Percentiles rank a stretch among this genome's conserved stretches.
phyloP scores from a whole-genome alignment of 2,888 invertebrate species.

The Meliscaeva auricollis region DNA sequence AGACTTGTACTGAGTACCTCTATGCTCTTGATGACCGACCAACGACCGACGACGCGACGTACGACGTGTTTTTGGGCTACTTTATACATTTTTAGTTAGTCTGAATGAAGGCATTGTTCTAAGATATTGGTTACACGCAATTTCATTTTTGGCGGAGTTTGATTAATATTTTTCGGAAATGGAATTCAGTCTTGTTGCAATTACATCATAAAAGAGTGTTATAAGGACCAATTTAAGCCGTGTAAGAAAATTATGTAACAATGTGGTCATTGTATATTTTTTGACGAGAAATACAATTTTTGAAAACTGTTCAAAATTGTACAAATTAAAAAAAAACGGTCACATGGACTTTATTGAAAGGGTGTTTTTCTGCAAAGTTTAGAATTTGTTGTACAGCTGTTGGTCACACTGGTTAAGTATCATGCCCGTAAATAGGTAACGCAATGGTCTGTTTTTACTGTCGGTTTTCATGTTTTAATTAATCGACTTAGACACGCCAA shows the following conservation, averaged over 20 bases:
- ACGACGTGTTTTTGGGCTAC: conserved; percentile 34
- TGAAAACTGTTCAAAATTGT: too few relatives aligned
- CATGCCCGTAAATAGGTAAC: conserved; percentile 27
- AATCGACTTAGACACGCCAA: conserved; percentile 73
- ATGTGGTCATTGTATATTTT: too few relatives aligned
- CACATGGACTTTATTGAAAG: too few relatives aligned
- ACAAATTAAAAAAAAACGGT: too few relatives aligned
- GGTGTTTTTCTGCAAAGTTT: not conserved
- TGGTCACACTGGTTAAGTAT: conserved; percentile 5
- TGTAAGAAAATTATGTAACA: too few relatives aligned
- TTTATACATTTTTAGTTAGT: not conserved
- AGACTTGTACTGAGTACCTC: conserved; percentile 1
- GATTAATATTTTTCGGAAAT: conserved; percentile 60
- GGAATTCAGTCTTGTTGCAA: conserved; percentile 34
- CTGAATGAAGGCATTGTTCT: conserved; percentile 50
- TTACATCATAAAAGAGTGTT: conserved; percentile 27
- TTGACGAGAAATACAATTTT: too few relatives aligned
- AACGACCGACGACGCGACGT: too few relatives aligned
- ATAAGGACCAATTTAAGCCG: too few relatives aligned
- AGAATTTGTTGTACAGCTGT: not conserved
- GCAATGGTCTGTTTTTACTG: conserved; percentile 61
- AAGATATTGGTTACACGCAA: conserved; percentile 58
- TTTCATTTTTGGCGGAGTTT: conserved; percentile 4
- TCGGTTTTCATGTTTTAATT: conserved; percentile 75
- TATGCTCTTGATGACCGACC: conserved; percentile 44